phyloP scores from a whole-genome alignment of 2,797 vertebrate species.

The Microctenopoma stevenorrisi region DNA sequence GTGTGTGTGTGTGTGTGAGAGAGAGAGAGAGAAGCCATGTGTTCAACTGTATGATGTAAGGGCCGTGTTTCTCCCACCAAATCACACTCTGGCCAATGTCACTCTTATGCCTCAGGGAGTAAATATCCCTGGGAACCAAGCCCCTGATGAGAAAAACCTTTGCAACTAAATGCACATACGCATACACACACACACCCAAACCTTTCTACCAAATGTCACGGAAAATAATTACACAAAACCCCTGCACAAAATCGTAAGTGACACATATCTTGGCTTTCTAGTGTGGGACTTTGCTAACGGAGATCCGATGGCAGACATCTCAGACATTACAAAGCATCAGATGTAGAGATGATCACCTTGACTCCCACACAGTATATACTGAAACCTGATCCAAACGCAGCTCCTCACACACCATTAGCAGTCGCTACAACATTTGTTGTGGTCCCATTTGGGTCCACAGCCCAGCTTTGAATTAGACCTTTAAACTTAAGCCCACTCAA shows the following conservation, averaged over 20 bases:
- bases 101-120: conserved; percentile 73
- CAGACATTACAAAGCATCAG: conserved; percentile 18
- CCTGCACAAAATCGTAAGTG: conserved; percentile 4
- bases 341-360: conserved; percentile 21
- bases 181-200: conserved; percentile 17
- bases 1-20: conserved; percentile 9
- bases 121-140: conserved; percentile 81
- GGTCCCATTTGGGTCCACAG: conserved; percentile 22
- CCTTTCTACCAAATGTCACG: conserved; percentile 24
- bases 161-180: conserved; percentile 18
- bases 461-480: conserved; percentile 48
- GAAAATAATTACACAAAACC: conserved; percentile 4
- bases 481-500: conserved; percentile 40
- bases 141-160: conserved; percentile 57
- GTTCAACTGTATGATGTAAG: conserved; percentile 73
- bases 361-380: conserved; percentile 32
- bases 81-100: conserved; percentile 81
- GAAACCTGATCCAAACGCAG: conserved; percentile 42
- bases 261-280: conserved; percentile 1
- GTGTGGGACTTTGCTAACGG: background rate
- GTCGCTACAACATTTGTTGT: conserved; percentile 46
- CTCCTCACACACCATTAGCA: conserved; percentile 43
- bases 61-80: conserved; percentile 70
- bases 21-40: conserved; percentile 60
- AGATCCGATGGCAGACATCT: background rate